Conservation (phyloP, 2,888 invertebrate genomes). For the Heliconius charithonia region DNA sequence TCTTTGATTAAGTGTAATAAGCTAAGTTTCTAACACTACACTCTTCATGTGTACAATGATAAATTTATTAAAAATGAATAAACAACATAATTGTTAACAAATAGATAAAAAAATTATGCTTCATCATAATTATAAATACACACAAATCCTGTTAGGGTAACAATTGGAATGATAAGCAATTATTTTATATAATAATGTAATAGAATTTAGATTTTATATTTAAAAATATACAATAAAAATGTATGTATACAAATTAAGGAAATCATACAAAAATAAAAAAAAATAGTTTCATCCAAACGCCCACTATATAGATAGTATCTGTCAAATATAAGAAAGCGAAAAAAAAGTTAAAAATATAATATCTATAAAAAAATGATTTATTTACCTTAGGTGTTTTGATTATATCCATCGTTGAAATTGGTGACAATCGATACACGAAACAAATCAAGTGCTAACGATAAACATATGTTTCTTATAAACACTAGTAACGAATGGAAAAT, state of each 20-base stretch:
- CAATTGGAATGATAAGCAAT: too few relatives aligned
- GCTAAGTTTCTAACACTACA: background rate
- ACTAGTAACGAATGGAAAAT: background rate
- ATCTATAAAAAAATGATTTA: constrained; percentile 1
- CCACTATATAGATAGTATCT: background rate
- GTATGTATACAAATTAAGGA: too few relatives aligned
- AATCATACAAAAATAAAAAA: too few relatives aligned
- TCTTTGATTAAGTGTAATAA: background rate
- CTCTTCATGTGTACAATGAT: background rate
- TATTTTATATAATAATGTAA: too few relatives aligned
- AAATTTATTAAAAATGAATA: background rate
- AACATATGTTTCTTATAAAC: constrained; percentile 31
- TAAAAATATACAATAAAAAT: too few relatives aligned
- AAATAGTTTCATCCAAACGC: background rate
- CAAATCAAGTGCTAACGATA: constrained; percentile 23
- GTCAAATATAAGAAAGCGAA: background rate
- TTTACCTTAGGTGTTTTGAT: constrained; percentile 77
- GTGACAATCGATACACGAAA: constrained; percentile 63
- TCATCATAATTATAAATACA: too few relatives aligned
- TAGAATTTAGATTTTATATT: too few relatives aligned
- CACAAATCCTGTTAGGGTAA: too few relatives aligned
- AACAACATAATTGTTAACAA: too few relatives aligned
- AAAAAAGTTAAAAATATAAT: background rate
- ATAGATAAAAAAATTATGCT: too few relatives aligned
- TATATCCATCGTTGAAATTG: constrained; percentile 70